These are phyloP conservation scores for Aurelia sp. DNA, from an alignment of 30 jellyfish, hydroid and myxozoan species.

Conservation along the genomic window DNA sequence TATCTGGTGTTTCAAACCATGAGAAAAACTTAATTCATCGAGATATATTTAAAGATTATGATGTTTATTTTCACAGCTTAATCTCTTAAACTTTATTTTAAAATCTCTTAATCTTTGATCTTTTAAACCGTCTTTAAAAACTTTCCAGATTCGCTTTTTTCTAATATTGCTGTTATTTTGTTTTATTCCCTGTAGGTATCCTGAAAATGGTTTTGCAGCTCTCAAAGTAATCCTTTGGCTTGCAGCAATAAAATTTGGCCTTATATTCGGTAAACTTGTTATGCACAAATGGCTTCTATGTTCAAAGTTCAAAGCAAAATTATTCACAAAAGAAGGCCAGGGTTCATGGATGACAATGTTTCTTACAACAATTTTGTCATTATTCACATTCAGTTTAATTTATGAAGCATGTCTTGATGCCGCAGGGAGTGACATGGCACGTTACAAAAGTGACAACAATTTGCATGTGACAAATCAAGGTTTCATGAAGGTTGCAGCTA, in stretches of 20 bases:
- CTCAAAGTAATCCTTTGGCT: constrained; percentile 64
- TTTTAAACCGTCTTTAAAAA: too few relatives aligned
- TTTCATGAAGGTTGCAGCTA: constrained; percentile 55
- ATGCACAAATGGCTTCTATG: constrained; percentile 42
- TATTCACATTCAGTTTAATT: constrained; percentile 19
- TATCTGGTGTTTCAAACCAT: neutral
- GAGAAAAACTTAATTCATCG: too few relatives aligned
- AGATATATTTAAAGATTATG: too few relatives aligned
- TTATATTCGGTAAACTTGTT: constrained; percentile 44
- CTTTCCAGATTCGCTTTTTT: too few relatives aligned
- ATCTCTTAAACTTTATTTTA: too few relatives aligned
- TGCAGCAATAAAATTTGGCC: constrained; percentile 43
- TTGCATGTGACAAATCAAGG: constrained; percentile 33
- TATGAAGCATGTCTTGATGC: constrained; percentile 26
- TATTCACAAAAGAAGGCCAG: constrained; percentile 58
- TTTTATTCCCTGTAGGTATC: constrained; percentile 26
- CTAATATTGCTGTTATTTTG: too few relatives aligned
- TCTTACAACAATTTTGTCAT: constrained; percentile 11
- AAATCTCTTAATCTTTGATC: too few relatives aligned
- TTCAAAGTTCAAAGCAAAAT: constrained; percentile 9
- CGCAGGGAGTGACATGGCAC: constrained; percentile 18
- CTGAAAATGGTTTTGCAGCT: constrained; percentile 42
- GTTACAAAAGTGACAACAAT: neutral
- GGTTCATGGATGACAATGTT: constrained; percentile 71
- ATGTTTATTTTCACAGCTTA: too few relatives aligned